Conservation (phyloP, 2,113 vertebrate species). For the Alosa alosa region DNA sequence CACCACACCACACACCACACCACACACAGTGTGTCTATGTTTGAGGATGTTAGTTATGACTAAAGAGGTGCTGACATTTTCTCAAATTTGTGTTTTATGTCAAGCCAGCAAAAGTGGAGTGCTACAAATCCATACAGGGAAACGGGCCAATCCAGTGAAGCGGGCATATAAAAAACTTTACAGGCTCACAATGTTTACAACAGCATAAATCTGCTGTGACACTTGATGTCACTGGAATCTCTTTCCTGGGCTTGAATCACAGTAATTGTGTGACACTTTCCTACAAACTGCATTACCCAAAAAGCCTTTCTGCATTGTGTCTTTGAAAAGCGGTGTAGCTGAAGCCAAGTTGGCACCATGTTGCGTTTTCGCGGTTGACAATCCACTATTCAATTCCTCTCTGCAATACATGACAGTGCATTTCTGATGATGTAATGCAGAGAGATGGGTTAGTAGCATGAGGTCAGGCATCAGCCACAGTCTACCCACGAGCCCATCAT, state of each 20-base stretch:
- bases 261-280: background rate
- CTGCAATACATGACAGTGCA: background rate
- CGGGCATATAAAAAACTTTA: slow-evolving; percentile 8
- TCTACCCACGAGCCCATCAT: background rate
- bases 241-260: slow-evolving; percentile 4
- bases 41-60: background rate
- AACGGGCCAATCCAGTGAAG: background rate
- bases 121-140: slow-evolving; percentile 5
- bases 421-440: background rate
- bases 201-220: background rate
- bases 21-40: background rate
- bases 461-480: background rate
- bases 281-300: background rate
- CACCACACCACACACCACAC: background rate
- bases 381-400: background rate
- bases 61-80: slow-evolving; percentile 8
- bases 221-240: background rate
- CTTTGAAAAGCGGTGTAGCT: background rate
- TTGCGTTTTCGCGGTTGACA: background rate
- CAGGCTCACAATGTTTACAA: background rate
- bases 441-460: too few relatives aligned
- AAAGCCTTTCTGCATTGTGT: slow-evolving; percentile 3
- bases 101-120: background rate
- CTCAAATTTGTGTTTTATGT: slow-evolving; percentile 9
- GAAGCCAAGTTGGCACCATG: background rate